Evolutionary conservation across 2,113 vertebrate genomes (phyloP).

Genomic region (Oxyura jamaicensis): DNA sequence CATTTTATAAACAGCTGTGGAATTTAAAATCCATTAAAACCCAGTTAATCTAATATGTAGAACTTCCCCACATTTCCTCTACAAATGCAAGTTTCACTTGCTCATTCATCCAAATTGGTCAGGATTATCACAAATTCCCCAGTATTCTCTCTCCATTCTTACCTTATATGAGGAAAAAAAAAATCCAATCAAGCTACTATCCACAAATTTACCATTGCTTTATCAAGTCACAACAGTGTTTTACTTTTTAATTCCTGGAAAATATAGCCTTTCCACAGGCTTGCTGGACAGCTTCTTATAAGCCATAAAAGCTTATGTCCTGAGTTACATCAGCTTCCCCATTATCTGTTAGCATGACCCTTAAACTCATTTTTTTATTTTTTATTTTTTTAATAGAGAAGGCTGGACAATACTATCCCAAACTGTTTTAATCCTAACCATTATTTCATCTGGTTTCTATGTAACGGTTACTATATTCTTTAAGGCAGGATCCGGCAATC

Average conservation of each 20-base stretch:
- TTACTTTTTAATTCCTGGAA: not conserved
- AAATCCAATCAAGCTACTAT: not conserved
- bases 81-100: not conserved
- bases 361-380: not conserved
- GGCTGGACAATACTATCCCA: not conserved
- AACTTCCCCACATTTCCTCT: not conserved
- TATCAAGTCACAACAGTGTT: not conserved
- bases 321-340: not conserved
- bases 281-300: not conserved
- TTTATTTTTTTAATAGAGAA: not conserved
- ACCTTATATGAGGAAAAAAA: not conserved
- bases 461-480: not conserved
- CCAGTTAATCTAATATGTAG: not conserved
- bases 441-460: not conserved
- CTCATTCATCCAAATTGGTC: not conserved
- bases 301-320: not conserved
- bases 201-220: not conserved
- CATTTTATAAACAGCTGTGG: not conserved
- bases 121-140: not conserved
- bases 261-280: not conserved
- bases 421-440: not conserved
- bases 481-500: not conserved
- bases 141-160: not conserved
- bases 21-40: conserved; percentile 17
- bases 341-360: not conserved